These are phyloP conservation scores for Malachius bipustulatus DNA, from an alignment of 2,888 invertebrate species.

Conservation along the genomic window DNA sequence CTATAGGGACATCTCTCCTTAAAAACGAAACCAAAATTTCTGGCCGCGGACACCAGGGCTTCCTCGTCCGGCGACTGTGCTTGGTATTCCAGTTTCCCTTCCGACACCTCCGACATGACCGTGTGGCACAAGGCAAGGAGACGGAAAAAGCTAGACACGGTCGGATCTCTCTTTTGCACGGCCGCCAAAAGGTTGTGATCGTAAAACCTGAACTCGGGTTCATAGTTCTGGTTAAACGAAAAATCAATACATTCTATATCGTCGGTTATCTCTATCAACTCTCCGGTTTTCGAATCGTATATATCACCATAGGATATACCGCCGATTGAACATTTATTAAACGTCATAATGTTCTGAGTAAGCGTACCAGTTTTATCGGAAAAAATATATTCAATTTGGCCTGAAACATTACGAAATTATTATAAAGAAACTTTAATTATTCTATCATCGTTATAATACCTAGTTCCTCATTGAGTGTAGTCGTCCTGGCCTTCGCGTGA, in stretches of 20 bases:
- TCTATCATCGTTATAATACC: conserved; percentile 37
- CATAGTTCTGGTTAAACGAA: conserved; percentile 86
- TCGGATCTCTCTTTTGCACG: conserved; percentile 58
- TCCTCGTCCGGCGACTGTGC: conserved; percentile 98
- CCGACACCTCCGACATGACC: conserved; percentile 91
- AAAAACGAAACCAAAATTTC: conserved; percentile 98
- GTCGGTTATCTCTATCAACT: conserved; percentile 75
- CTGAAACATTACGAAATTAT: conserved; percentile 30
- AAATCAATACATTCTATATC: conserved; percentile 77
- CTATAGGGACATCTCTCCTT: conserved; percentile 84
- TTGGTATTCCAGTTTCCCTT: conserved; percentile 72
- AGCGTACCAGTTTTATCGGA: conserved; percentile 99
- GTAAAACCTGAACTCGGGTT: conserved; percentile 88
- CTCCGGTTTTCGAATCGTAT: conserved; percentile 75
- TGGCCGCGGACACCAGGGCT: conserved; percentile 92
- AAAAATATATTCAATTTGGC: conserved; percentile 98
- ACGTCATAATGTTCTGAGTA: conserved; percentile 99
- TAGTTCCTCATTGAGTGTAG: conserved; percentile 95
- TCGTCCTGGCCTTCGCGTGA: conserved; percentile 90
- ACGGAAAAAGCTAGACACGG: conserved; percentile 75
- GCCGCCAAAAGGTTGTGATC: conserved; percentile 77
- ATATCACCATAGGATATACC: conserved; percentile 88
- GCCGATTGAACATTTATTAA: conserved; percentile 96
- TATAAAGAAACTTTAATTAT: background rate
- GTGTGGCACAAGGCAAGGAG: conserved; percentile 94